These are phyloP conservation scores for Iselma pallidipennis DNA, from an alignment of 2,888 invertebrate species.

Conservation along the genomic window DNA sequence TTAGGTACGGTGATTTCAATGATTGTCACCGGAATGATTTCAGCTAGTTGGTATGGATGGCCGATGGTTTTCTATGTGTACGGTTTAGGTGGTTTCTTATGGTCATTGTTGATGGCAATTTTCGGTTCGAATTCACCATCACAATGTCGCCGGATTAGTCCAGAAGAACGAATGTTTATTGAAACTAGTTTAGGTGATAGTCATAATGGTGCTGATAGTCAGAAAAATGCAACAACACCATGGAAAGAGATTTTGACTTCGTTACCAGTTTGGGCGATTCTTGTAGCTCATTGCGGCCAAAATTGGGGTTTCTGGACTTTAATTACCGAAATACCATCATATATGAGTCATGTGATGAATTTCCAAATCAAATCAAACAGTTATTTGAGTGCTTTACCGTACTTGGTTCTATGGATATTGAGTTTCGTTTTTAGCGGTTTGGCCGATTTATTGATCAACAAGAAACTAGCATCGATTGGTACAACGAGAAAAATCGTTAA, in stretches of 20 bases:
- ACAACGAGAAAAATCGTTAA: conserved; percentile 70
- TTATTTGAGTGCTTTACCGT: conserved; percentile 70
- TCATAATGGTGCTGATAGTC: conserved; percentile 13
- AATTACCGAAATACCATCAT: conserved; percentile 79
- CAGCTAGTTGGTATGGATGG: conserved; percentile 74
- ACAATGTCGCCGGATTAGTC: conserved; percentile 63
- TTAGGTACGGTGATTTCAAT: conserved; percentile 79
- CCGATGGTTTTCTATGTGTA: conserved; percentile 77
- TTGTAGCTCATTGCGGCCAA: conserved; percentile 73
- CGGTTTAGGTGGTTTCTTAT: conserved; percentile 65
- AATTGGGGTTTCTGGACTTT: conserved; percentile 85
- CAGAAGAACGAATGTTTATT: conserved; percentile 69
- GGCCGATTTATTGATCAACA: conserved; percentile 65
- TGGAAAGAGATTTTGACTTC: conserved; percentile 77
- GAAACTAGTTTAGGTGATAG: conserved; percentile 51
- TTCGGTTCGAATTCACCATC: conserved; percentile 70
- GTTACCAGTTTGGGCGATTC: conserved; percentile 74
- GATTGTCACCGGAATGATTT: conserved; percentile 71
- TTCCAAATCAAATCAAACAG: conserved; percentile 74
- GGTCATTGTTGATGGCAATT: conserved; percentile 64
- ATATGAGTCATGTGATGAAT: conserved; percentile 72
- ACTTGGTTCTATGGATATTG: conserved; percentile 71
- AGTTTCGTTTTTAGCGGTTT: conserved; percentile 71
- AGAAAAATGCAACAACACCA: conserved; percentile 60
- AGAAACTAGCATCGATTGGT: conserved; percentile 47